Evolutionary conservation across 2,797 vertebrate genomes (phyloP).

Genomic region (Acropternis orthonyx): DNA sequence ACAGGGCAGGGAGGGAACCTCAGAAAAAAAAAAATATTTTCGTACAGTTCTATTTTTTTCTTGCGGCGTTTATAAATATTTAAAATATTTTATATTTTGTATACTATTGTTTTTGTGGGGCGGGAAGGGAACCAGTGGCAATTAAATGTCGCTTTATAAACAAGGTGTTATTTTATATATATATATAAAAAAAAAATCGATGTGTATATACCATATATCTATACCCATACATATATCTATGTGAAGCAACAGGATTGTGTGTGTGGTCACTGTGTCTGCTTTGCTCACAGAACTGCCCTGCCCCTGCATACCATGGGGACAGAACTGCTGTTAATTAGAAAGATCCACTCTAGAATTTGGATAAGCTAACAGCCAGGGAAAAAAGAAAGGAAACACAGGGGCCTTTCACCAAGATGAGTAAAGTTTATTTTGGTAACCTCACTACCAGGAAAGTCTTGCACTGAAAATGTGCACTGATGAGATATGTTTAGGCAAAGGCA

Average conservation of each 20-base stretch:
- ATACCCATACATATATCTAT: constrained; percentile 68
- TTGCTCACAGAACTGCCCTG: constrained; percentile 16
- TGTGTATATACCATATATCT: constrained; percentile 70
- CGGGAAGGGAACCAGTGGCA: constrained; percentile 74
- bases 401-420: neutral
- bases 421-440: neutral
- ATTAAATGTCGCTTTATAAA: constrained; percentile 81
- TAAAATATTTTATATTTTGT: constrained; percentile 99
- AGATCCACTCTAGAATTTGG: neutral
- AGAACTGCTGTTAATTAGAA: neutral
- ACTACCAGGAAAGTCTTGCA: neutral
- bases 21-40: constrained; percentile 90
- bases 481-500: neutral
- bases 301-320: neutral
- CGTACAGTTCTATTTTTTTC: constrained; percentile 99
- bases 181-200: constrained; percentile 16
- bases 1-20: constrained; percentile 64
- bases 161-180: constrained; percentile 78
- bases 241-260: constrained; percentile 67
- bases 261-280: constrained; percentile 66
- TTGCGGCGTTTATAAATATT: constrained; percentile 99
- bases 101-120: constrained; percentile 88
- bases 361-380: neutral
- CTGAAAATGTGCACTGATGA: neutral
- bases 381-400: neutral